Conservation (phyloP, 2,797 vertebrate species). For the Esox lucius region DNA sequence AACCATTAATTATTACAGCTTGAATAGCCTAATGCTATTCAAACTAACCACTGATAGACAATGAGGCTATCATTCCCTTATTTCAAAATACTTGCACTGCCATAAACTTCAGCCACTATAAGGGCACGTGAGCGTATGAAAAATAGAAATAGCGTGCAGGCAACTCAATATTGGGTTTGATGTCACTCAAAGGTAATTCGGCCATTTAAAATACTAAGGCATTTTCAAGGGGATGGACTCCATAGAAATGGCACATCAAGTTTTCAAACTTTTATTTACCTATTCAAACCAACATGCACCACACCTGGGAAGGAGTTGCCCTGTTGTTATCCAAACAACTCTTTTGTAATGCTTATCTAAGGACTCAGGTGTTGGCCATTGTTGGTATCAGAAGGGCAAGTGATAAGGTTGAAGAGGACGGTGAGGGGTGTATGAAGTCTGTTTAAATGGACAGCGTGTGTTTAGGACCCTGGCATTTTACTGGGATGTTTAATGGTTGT, state of each 20-base stretch:
- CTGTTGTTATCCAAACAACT: conserved; percentile 9
- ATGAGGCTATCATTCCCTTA: too few relatives aligned
- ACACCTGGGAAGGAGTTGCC: conserved; percentile 23
- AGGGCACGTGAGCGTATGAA: too few relatives aligned
- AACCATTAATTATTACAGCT: not conserved
- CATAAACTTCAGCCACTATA: too few relatives aligned
- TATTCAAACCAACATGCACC: conserved; percentile 7
- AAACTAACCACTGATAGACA: too few relatives aligned
- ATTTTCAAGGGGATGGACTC: too few relatives aligned
- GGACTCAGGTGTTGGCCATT: conserved; percentile 22
- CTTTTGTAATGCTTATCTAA: conserved; percentile 17
- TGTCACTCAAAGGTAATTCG: too few relatives aligned
- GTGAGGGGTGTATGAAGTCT: not conserved
- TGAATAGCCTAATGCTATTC: too few relatives aligned
- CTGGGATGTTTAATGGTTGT: not conserved
- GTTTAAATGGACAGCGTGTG: not conserved
- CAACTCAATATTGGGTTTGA: too few relatives aligned
- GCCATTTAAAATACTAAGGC: too few relatives aligned
- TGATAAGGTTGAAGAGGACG: not conserved
- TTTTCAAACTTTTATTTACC: not conserved
- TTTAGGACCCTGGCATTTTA: conserved; percentile 18
- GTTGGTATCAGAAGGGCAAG: conserved; percentile 16
- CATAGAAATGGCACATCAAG: not conserved
- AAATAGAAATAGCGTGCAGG: too few relatives aligned
- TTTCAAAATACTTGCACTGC: too few relatives aligned